phyloP scores from a whole-genome alignment of 2,797 vertebrate genomes.

The Aplochiton taeniatus region DNA sequence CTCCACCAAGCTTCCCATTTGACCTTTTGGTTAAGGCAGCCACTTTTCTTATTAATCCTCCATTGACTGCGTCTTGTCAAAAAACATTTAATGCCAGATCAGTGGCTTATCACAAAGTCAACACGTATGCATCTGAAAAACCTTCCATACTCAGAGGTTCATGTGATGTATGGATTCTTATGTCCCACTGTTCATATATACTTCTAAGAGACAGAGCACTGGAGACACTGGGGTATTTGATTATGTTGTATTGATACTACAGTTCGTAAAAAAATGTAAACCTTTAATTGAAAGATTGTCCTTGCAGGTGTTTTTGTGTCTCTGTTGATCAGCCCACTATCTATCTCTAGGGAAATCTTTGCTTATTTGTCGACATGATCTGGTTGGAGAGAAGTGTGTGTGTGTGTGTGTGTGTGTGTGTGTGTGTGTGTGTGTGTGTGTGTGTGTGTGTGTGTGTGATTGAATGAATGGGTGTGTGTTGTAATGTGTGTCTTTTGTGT shows the following conservation, averaged over 20 bases:
- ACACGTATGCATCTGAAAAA: background rate
- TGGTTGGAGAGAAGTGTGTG: conserved; percentile 12
- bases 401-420: conserved; percentile 6
- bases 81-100: background rate
- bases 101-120: background rate
- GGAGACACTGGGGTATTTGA: too few species aligned
- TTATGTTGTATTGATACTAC: too few species aligned
- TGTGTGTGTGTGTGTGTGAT: conserved; percentile 13
- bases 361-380: conserved; percentile 31
- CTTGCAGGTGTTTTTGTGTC: conserved; percentile 41
- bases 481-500: conserved; percentile 1
- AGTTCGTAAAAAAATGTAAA: conserved; percentile 32
- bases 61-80: background rate
- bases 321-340: conserved; percentile 32
- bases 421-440: conserved; percentile 12
- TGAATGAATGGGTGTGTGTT: conserved; percentile 3
- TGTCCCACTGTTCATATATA: too few species aligned
- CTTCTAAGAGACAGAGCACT: too few species aligned
- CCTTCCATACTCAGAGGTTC: too few species aligned
- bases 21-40: conserved; percentile 10
- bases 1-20: conserved; percentile 3
- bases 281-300: conserved; percentile 44
- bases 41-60: background rate
- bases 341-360: conserved; percentile 59
- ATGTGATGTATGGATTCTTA: too few species aligned